A percentile compares a stretch with the other conserved stretches of the same genome.
phyloP scores from a whole-genome alignment of 2,797 vertebrate genomes.

The Lacerta bilineata region DNA sequence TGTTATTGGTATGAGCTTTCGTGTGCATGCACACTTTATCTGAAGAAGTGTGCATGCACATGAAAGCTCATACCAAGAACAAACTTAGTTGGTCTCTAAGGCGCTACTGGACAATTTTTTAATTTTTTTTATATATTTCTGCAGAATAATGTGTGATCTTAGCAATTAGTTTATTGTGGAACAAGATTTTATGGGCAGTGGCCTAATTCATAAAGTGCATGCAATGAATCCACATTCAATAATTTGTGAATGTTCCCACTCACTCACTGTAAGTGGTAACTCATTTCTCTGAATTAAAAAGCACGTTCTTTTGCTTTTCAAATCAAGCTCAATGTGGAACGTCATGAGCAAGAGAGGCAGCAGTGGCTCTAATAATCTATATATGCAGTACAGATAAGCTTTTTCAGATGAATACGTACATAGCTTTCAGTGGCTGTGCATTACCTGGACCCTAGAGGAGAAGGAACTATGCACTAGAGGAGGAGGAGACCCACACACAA shows the following conservation, averaged over 20 bases:
- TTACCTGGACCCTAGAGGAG: too few relatives aligned
- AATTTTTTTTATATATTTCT: too few relatives aligned
- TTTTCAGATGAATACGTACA: too few relatives aligned
- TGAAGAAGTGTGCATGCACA: too few relatives aligned
- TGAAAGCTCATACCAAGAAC: too few relatives aligned
- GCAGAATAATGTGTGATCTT: neutral
- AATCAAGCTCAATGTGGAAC: neutral
- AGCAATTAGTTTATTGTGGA: neutral
- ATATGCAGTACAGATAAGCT: too few relatives aligned
- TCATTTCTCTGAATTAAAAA: conserved; percentile 8
- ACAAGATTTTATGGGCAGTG: neutral
- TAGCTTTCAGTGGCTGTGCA: too few relatives aligned
- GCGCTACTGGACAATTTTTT: too few relatives aligned
- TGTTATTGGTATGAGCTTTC: too few relatives aligned
- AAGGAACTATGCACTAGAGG: too few relatives aligned
- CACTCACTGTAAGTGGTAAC: neutral
- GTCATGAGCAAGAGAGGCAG: neutral
- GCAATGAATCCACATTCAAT: neutral
- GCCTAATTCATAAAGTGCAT: neutral
- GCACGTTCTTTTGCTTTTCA: neutral
- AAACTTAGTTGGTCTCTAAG: too few relatives aligned
- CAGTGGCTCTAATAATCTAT: neutral
- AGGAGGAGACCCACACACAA: neutral
- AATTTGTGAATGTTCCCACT: neutral
- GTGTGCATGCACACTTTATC: too few relatives aligned